Percentiles rank a stretch among this genome's conserved stretches.
Conservation (phyloP, 2,113 vertebrate species). For the Fulmarus glacialis region DNA sequence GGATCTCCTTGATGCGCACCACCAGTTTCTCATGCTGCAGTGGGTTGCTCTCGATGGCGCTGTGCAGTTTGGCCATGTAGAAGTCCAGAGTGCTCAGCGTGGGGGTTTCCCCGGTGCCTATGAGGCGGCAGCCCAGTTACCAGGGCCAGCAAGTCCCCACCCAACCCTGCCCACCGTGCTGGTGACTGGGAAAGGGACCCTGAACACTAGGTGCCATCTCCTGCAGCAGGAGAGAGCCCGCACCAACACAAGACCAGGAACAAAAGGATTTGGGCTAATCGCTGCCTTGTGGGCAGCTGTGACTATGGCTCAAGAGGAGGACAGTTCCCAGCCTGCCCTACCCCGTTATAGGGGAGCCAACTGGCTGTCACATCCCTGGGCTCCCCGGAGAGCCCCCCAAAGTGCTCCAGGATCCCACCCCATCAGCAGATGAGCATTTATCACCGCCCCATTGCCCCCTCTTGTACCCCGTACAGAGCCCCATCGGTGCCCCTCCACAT, state of each 20-base stretch:
- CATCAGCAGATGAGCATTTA: not conserved
- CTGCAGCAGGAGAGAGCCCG: not conserved
- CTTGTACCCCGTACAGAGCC: not conserved
- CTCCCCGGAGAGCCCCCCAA: accelerated
- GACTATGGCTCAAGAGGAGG: not conserved
- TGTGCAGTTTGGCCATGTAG: slow-evolving; percentile 92
- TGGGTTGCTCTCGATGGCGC: slow-evolving; percentile 89
- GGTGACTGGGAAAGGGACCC: not conserved
- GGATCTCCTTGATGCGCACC: slow-evolving; percentile 88
- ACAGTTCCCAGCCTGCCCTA: not conserved
- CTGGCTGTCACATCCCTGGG: not conserved
- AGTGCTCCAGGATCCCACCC: not conserved
- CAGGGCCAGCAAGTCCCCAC: not conserved
- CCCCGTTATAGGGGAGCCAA: accelerated
- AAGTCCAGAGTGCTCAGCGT: slow-evolving; percentile 92
- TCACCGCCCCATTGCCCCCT: accelerated
- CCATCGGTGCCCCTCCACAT: accelerated
- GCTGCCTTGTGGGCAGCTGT: not conserved
- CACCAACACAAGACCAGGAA: not conserved
- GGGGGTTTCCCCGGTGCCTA: slow-evolving; percentile 92
- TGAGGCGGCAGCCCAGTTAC: not conserved
- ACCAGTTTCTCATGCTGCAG: slow-evolving; percentile 89
- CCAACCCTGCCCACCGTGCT: accelerated
- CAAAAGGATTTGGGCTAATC: not conserved
- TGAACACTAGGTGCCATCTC: not conserved